Evolutionary conservation across 2,888 invertebrate genomes (phyloP).

Genomic region (Folsomia candida): DNA sequence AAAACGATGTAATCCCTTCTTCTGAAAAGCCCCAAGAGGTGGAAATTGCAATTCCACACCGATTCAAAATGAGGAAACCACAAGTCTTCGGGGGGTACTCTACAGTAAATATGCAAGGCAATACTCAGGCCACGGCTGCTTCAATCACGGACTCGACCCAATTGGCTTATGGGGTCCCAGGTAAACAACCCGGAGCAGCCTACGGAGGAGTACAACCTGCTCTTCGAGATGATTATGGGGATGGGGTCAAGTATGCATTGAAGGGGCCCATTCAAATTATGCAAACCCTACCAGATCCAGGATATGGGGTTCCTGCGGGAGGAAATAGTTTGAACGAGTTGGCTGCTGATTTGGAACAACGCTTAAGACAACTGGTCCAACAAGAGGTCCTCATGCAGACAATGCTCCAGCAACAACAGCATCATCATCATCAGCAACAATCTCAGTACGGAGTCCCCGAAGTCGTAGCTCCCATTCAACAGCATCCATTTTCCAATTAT

Average conservation of each 20-base stretch:
- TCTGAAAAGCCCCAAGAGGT: background rate
- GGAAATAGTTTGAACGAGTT: background rate
- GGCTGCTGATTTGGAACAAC: background rate
- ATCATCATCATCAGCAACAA: too few species aligned
- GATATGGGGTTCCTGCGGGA: background rate
- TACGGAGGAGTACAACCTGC: background rate
- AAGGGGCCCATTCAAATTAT: conserved; percentile 21
- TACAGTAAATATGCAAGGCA: background rate
- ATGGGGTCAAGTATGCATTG: conserved; percentile 17
- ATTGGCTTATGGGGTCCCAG: background rate
- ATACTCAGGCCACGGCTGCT: background rate
- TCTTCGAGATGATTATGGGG: conserved; percentile 19
- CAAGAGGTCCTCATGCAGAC: conserved; percentile 19
- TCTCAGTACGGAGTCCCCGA: background rate
- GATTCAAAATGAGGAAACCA: conserved; percentile 4
- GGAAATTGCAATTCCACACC: background rate
- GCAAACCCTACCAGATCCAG: conserved; percentile 2
- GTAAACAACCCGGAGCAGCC: background rate
- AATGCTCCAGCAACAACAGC: conserved; percentile 8
- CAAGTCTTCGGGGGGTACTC: background rate
- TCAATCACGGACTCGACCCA: background rate
- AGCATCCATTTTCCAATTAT: background rate
- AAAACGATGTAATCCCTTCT: conserved; percentile 8
- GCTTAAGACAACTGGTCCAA: background rate
- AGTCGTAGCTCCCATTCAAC: background rate